Evolutionary conservation across 92 coral and sea anemone species (phyloP), one percentile per base, ranked within the genome.

Genomic region (Zoanthus sansibaricus): DNA sequence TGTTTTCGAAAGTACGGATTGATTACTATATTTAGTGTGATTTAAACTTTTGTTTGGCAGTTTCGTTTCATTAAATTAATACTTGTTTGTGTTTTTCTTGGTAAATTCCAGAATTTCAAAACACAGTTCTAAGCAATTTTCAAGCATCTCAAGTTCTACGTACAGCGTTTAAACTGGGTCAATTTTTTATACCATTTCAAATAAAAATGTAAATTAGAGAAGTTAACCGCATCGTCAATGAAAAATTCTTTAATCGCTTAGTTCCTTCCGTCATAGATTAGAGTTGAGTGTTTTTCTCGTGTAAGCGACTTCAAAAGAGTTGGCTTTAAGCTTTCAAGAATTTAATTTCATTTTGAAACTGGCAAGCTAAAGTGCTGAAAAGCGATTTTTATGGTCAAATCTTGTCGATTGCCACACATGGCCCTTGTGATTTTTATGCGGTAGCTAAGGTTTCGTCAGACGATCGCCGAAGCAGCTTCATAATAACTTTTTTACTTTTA

Each of bases 51-150:
- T 72, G 77, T 72, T 72, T 72, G 77, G 6, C 44, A 3, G 1
- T 32, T 18, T 56, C 77, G 8, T 64, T 80, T 80, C 75, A 16
- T 72, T 80, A 80, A 80, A 46, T 80, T 58, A 52, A 21, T 80
- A 47, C 85, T 46, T 66, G 66, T 31, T 20, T 21, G 45, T 18
- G 11, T 66, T 80, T 80, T 48, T 52, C 59, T 44, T 5, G 74
- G 47, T 12, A 69, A 78, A n/a, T 72, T 55, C 51, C 56, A 77
- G 47, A 42, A 32, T 77, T 78, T 37, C 33, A 32, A n/a, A 42
- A 37, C 15, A 17, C 2, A n/a, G 30, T 25, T 25, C 25, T 25
- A 77, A 13, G 51, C 55, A 17, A 44, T 25, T 55, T 55, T 56
- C 71, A 64, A 46, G 32, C 82, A 30, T 32, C 16, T 56, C n/a